A percentile compares a stretch with the other conserved stretches of the same genome.
These are phyloP conservation scores for Brassicogethes aeneus DNA, from an alignment of 2,888 invertebrate species.

Conservation along the genomic window DNA sequence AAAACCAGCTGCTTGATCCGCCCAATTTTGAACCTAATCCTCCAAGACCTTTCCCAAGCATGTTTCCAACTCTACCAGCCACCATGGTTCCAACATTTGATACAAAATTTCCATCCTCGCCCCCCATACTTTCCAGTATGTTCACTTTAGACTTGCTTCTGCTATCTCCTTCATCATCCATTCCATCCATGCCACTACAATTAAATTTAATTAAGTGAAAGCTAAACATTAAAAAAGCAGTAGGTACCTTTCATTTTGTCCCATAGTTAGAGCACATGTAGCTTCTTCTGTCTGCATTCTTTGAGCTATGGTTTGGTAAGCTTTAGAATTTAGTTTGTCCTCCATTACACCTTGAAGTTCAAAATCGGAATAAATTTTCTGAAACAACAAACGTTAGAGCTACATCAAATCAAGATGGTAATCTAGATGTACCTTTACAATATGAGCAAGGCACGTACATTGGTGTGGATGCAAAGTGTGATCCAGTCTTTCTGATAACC, in stretches of 20 bases:
- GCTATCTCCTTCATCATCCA: constrained; percentile 52
- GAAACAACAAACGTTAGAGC: constrained; percentile 33
- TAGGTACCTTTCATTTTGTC: constrained; percentile 61
- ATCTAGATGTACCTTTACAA: constrained; percentile 72
- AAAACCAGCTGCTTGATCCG: constrained; percentile 76
- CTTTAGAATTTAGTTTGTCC: constrained; percentile 91
- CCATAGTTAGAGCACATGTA: constrained; percentile 79
- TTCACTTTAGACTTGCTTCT: constrained; percentile 52
- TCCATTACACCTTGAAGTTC: constrained; percentile 98
- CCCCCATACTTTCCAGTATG: constrained; percentile 53
- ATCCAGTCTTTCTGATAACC: constrained; percentile 88
- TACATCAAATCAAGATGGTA: too few relatives aligned
- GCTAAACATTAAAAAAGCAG: neutral
- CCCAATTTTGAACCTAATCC: constrained; percentile 84
- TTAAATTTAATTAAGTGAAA: too few relatives aligned
- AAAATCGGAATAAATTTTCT: constrained; percentile 99
- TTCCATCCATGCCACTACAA: constrained; percentile 34
- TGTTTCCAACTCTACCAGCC: constrained; percentile 80
- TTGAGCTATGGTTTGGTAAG: constrained; percentile 84
- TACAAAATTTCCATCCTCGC: constrained; percentile 63
- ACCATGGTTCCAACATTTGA: constrained; percentile 78
- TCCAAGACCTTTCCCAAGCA: constrained; percentile 84
- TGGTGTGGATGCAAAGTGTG: constrained; percentile 94
- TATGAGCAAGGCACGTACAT: constrained; percentile 92
- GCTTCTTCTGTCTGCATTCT: constrained; percentile 97